These are phyloP conservation scores for Tholera decimalis DNA, from an alignment of 2,888 invertebrate species.

Conservation along the genomic window DNA sequence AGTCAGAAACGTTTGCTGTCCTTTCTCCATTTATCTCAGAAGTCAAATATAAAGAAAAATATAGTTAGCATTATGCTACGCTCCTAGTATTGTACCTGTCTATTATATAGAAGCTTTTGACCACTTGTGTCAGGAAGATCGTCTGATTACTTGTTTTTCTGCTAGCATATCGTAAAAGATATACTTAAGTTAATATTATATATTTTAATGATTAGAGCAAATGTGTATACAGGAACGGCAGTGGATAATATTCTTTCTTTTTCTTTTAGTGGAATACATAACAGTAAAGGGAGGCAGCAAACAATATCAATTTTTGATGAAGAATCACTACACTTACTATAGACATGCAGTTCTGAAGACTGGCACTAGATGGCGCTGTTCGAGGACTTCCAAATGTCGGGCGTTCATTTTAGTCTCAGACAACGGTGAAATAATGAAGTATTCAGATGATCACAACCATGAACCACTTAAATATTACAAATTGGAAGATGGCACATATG, in stretches of 20 bases:
- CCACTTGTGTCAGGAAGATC: no score
- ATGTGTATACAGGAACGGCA: background rate
- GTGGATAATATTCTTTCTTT: background rate
- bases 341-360: slow-evolving; percentile 51
- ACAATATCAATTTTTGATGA: slow-evolving; percentile 32
- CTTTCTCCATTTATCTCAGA: background rate
- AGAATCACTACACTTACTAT: slow-evolving; percentile 64
- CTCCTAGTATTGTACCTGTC: no score
- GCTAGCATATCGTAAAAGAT: no score
- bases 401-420: slow-evolving; percentile 57
- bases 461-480: slow-evolving; percentile 19
- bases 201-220: background rate
- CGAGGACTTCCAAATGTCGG: slow-evolving; percentile 63
- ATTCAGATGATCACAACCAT: slow-evolving; percentile 33
- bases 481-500: slow-evolving; percentile 29
- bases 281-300: slow-evolving; percentile 23
- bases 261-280: slow-evolving; percentile 39
- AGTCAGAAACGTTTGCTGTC: background rate
- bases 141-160: no score
- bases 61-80: no score
- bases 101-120: no score
- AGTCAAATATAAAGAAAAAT: background rate
- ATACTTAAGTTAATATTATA: no score
- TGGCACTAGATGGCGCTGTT: slow-evolving; percentile 68
- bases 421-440: slow-evolving; percentile 15